A percentile compares a stretch with the other conserved stretches of the same genome.
These are phyloP conservation scores for Melipona quadrifasciata DNA, from an alignment of 1,140 invertebrate genomes.

Conservation along the genomic window DNA sequence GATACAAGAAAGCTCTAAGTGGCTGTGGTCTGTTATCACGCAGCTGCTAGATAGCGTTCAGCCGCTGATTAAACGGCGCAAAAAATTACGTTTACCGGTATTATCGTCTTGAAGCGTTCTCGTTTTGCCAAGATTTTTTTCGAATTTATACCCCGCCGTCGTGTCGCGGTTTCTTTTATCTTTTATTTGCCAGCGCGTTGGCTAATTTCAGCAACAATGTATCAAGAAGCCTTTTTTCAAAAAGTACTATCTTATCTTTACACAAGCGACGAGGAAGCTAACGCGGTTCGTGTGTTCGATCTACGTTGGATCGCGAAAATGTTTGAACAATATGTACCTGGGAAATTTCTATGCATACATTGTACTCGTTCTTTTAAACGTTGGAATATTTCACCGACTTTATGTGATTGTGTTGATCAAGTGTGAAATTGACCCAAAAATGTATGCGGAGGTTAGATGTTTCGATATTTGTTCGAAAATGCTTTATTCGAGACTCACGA, in stretches of 20 bases:
- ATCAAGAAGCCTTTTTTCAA: not conserved
- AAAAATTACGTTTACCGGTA: slow-evolving; percentile 27
- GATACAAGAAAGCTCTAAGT: slow-evolving; percentile 52
- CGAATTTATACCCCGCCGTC: slow-evolving; percentile 1
- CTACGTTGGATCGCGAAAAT: not conserved
- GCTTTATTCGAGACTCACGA: not conserved
- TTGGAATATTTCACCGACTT: no score
- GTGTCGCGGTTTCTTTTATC: not conserved
- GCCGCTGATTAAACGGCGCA: slow-evolving; percentile 39
- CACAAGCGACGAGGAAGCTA: not conserved
- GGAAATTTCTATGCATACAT: not conserved
- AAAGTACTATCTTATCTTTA: not conserved
- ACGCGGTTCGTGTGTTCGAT: not conserved
- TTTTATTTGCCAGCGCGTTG: not conserved
- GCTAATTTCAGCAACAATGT: not conserved
- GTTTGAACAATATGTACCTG: not conserved
- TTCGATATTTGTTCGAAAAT: not conserved
- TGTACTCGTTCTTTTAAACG: no score
- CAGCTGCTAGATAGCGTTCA: slow-evolving; percentile 31
- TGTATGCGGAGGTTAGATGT: no score
- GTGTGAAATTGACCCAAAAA: no score
- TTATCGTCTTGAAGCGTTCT: slow-evolving; percentile 18
- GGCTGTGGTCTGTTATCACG: slow-evolving; percentile 34
- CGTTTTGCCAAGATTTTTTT: slow-evolving; percentile 13
- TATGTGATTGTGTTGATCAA: no score